A percentile compares a stretch with the other conserved stretches of the same genome.
phyloP scores from a whole-genome alignment of 2,888 invertebrate genomes.

The Chloroclystis v-ata region DNA sequence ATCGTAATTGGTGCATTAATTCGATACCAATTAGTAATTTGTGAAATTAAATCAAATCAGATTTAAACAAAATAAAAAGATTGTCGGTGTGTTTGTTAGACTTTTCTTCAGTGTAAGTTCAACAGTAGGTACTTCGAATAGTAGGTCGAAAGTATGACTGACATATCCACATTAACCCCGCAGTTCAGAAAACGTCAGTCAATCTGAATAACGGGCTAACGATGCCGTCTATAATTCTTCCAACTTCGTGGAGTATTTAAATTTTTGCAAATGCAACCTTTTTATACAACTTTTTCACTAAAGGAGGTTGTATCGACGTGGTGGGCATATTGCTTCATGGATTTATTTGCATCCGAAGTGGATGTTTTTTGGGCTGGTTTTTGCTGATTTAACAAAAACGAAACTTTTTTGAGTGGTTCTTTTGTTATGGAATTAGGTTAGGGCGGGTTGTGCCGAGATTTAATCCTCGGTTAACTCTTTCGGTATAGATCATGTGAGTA shows the following conservation, averaged over 20 bases:
- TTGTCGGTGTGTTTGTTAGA: too few relatives aligned
- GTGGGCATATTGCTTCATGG: conserved; percentile 63
- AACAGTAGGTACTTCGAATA: too few relatives aligned
- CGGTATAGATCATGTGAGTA: background rate
- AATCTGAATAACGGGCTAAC: conserved; percentile 62
- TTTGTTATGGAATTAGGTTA: conserved; percentile 46
- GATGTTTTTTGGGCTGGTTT: conserved; percentile 56
- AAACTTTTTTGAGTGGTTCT: conserved; percentile 48
- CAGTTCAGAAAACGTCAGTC: conserved; percentile 54
- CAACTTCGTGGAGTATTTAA: conserved; percentile 51
- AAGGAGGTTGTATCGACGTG: conserved; percentile 35
- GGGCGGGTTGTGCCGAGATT: conserved; percentile 30
- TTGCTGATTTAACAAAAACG: conserved; percentile 63
- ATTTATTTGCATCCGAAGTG: conserved; percentile 66
- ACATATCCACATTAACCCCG: conserved; percentile 30
- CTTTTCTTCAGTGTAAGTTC: too few relatives aligned
- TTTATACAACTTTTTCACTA: conserved; percentile 29
- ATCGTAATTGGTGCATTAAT: too few relatives aligned
- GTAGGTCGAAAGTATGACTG: too few relatives aligned
- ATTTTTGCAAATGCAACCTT: conserved; percentile 46
- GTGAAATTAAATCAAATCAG: too few relatives aligned
- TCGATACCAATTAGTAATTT: too few relatives aligned
- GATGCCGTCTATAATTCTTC: conserved; percentile 65
- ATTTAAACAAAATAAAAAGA: too few relatives aligned
- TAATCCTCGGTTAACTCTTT: conserved; percentile 14